Evolutionary conservation across 2,797 vertebrate species (phyloP), one percentile per base, ranked within the genome.

Genomic region (Spizella passerina): DNA sequence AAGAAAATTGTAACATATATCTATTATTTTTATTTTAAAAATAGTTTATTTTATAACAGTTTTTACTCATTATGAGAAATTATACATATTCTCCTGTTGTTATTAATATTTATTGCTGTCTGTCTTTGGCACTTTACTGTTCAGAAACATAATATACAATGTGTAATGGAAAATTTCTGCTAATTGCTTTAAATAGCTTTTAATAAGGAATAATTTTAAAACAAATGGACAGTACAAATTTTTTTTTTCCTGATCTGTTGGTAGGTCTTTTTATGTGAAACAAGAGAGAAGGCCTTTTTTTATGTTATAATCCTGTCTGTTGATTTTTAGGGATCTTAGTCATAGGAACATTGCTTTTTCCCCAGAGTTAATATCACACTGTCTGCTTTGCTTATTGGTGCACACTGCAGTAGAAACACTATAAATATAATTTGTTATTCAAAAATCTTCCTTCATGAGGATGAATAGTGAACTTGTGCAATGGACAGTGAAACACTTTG

Each of bases 311-410:
- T 82, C 66, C 60, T 71, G 12, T 91, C 79, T 96, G 53, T 79
- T 92, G 81, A 75, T 91, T 97, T 96, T 97, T 91, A 88, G 90
- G 94, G 69, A 44, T 88, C 32, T 46, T 84, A 88, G 30, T 86
- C 49, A 52, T 36, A 93, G 82, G 49, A 92, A 63, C 38, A 57
- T 93, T 90, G 34, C 63, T 96, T 92, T 82, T 95, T 95, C 94
- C 97, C 93, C 76, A 60, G 43, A 93, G 90, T 98, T 97, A 98
- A 96, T 98, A 27, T 98, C 97, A 97, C 96, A 97, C 26, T 91
- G 53, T 73, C 57, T 79, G 27, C 49, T 84, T 88, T 86, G 76
- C 85, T 85, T 94, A 49, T 93, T 89, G 57, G 93, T 97, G 96
- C 68, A 82, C 95, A 84, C 82, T 97, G 64, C 95, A 88, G 44